phyloP scores from a whole-genome alignment of 2,113 vertebrate species.

The Microtus richardsoni region DNA sequence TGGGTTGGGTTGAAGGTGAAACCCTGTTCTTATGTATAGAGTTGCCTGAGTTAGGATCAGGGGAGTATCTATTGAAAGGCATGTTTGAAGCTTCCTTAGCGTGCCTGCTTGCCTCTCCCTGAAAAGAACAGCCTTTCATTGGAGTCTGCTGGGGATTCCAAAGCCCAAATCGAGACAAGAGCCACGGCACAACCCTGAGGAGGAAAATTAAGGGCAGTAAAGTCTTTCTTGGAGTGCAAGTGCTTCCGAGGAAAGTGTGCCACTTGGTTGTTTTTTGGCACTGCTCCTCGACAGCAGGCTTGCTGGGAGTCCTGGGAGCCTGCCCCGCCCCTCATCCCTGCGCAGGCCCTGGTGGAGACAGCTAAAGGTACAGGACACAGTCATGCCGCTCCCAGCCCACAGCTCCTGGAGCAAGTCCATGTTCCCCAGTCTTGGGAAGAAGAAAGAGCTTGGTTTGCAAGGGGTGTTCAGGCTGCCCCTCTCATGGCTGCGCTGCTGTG shows the following conservation, averaged over 20 bases:
- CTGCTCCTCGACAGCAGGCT: background rate
- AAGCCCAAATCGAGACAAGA: background rate
- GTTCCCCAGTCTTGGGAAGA: slow-evolving; percentile 46
- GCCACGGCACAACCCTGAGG: background rate
- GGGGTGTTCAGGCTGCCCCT: rapidly evolving
- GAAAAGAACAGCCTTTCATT: background rate
- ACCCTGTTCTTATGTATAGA: rapidly evolving
- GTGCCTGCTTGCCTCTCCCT: background rate
- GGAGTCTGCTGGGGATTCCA: slow-evolving; percentile 60
- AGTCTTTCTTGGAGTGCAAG: background rate
- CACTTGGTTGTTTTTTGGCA: slow-evolving; percentile 56
- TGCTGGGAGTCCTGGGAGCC: background rate
- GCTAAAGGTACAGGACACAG: slow-evolving; percentile 49
- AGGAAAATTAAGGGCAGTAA: slow-evolving; percentile 53
- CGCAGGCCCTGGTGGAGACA: slow-evolving; percentile 11
- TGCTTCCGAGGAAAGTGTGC: background rate
- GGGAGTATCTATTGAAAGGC: background rate
- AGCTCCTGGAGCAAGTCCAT: slow-evolving; percentile 18
- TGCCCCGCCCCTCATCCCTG: background rate
- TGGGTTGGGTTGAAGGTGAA: too few relatives aligned
- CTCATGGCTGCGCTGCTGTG: background rate
- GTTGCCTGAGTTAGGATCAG: background rate
- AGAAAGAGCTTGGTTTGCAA: background rate
- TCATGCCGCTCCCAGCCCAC: background rate
- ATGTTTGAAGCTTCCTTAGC: background rate